These are phyloP conservation scores for Bactericera cockerelli DNA, from an alignment of 1,140 invertebrate genomes.

Conservation along the genomic window DNA sequence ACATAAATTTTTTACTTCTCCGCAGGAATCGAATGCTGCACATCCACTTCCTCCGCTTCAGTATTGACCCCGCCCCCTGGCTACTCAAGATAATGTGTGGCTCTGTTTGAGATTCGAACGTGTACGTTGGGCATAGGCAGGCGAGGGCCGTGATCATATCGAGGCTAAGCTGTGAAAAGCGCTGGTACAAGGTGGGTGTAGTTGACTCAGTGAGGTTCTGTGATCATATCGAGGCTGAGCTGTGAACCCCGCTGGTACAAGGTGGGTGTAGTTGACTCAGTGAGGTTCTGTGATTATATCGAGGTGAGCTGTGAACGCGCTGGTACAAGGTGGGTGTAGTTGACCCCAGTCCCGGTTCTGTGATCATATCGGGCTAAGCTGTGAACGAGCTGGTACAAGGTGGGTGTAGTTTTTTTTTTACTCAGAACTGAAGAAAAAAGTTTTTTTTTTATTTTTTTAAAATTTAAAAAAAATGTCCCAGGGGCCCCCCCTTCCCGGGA, in stretches of 20 bases:
- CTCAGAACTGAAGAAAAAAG: too few species aligned
- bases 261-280: too few species aligned
- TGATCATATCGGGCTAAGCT: too few species aligned
- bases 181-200: constrained; percentile 68
- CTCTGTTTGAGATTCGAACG: constrained; percentile 85
- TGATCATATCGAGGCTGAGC: too few species aligned
- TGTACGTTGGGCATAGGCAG: constrained; percentile 85
- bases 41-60: constrained; percentile 77
- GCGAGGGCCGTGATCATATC: constrained; percentile 88
- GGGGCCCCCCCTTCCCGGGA: too few species aligned
- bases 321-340: constrained; percentile 61
- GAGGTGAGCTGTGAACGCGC: constrained; percentile 86
- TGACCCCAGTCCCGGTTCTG: too few species aligned
- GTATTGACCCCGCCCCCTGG: constrained; percentile 76
- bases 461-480: too few species aligned
- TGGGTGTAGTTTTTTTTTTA: too few species aligned
- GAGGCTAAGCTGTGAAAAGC: constrained; percentile 86
- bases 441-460: too few species aligned
- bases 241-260: too few species aligned
- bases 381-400: too few species aligned
- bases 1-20: constrained; percentile 16
- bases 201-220: too few species aligned
- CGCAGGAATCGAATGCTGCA: constrained; percentile 81
- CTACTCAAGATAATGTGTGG: constrained; percentile 88
- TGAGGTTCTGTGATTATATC: constrained; percentile 91